Conservation (phyloP, 30 jellyfish, hydroid and myxozoan species). For the Hydractinia symbiolongicarpus region DNA sequence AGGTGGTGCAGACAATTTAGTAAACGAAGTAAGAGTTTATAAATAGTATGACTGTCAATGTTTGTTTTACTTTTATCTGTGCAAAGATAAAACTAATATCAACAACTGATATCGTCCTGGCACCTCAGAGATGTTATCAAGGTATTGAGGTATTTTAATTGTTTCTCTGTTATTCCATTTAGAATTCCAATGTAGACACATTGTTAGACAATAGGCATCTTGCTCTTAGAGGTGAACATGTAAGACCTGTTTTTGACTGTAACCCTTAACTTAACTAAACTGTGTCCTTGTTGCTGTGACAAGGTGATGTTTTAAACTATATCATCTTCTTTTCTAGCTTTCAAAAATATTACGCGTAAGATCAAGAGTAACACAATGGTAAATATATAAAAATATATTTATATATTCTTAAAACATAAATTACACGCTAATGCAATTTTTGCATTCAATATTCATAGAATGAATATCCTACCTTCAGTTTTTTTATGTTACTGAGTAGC, state of each 20-base stretch:
- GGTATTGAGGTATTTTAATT: background rate
- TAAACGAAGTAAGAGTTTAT: slow-evolving; percentile 55
- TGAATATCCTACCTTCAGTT: too few relatives aligned
- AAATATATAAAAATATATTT: background rate
- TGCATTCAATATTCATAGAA: too few relatives aligned
- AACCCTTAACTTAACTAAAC: background rate
- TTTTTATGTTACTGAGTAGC: too few relatives aligned
- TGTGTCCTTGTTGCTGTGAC: background rate
- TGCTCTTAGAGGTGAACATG: slow-evolving; percentile 89
- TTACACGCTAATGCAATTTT: background rate
- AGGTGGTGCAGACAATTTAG: slow-evolving; percentile 90
- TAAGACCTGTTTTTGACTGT: slow-evolving; percentile 10
- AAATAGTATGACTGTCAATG: background rate
- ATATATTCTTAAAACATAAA: background rate
- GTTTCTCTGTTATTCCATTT: background rate
- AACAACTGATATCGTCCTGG: background rate
- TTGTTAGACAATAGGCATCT: slow-evolving; percentile 89
- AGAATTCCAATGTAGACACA: slow-evolving; percentile 95
- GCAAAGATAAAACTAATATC: too few relatives aligned
- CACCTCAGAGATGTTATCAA: background rate
- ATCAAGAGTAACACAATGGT: slow-evolving; percentile 93
- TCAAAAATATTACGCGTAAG: slow-evolving; percentile 76
- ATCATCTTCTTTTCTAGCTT: slow-evolving; percentile 34
- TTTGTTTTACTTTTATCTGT: background rate
- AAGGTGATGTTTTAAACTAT: background rate